Evolutionary conservation across 1,140 invertebrate genomes (phyloP).

Genomic region (Macrobrachium nipponense): DNA sequence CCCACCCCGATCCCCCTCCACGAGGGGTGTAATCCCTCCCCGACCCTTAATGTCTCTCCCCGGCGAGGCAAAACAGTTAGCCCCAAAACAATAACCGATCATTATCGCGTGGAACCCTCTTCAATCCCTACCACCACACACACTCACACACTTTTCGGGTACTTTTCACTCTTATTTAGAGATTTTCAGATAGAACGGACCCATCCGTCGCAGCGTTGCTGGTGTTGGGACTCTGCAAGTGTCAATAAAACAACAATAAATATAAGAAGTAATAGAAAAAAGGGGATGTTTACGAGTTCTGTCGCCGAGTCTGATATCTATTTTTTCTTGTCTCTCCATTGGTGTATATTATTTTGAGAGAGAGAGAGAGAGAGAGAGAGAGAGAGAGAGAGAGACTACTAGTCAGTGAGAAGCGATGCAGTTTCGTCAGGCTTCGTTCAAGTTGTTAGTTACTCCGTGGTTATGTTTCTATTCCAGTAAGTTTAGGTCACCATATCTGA

Average conservation of each 20-base stretch:
- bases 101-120: neutral
- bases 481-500: neutral
- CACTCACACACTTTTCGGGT: neutral
- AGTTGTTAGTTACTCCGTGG: neutral
- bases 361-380: no score
- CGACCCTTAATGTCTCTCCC: neutral
- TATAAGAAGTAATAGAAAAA: no score
- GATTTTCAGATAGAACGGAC: neutral
- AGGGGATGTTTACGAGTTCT: no score
- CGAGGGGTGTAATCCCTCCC: no score
- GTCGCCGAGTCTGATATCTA: no score
- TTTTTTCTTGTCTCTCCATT: no score
- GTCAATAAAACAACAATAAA: no score
- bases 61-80: constrained; percentile 8
- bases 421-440: neutral
- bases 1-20: no score
- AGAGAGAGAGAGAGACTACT: neutral
- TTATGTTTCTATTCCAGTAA: neutral
- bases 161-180: constrained; percentile 12
- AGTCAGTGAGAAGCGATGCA: neutral
- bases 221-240: no score
- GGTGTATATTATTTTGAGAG: no score
- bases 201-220: no score
- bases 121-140: neutral
- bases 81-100: constrained; percentile 22